phyloP scores from a whole-genome alignment of 2,888 invertebrate species.

The Hydriomena furcata region DNA sequence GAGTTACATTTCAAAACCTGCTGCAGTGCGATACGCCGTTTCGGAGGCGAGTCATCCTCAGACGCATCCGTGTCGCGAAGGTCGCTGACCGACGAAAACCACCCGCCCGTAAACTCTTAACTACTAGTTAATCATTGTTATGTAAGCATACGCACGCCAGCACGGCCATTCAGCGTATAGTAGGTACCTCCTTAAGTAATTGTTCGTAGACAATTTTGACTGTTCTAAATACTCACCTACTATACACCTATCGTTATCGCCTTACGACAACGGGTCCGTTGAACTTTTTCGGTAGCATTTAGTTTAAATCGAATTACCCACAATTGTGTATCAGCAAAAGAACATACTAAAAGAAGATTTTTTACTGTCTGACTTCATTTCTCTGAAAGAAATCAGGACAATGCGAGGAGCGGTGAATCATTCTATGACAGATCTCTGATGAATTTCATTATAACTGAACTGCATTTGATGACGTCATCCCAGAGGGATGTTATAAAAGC shows the following conservation, averaged over 20 bases:
- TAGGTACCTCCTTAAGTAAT: background rate
- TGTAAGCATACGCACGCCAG: conserved; percentile 18
- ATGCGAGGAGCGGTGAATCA: conserved; percentile 59
- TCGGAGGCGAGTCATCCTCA: conserved; percentile 45
- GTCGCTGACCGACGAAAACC: conserved; percentile 76
- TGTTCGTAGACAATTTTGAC: conserved; percentile 8
- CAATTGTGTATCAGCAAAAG: conserved; percentile 29
- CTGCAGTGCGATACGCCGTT: conserved; percentile 52
- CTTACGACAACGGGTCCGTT: conserved; percentile 45
- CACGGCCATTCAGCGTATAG: conserved; percentile 2
- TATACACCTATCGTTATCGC: conserved; percentile 46
- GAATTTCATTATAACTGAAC: conserved; percentile 56
- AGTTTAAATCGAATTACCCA: conserved; percentile 46
- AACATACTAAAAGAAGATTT: conserved; percentile 25
- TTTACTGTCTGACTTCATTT: conserved; percentile 29
- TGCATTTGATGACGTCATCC: conserved; percentile 73
- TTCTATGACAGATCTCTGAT: conserved; percentile 60
- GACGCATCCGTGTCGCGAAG: conserved; percentile 67
- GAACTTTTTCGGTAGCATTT: conserved; percentile 46
- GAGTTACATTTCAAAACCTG: conserved; percentile 56
- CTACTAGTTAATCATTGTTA: conserved; percentile 30
- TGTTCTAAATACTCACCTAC: conserved; percentile 25
- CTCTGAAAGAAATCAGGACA: conserved; percentile 51
- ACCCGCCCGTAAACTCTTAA: conserved; percentile 65
- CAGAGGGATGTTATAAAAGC: conserved; percentile 60